These are phyloP conservation scores for Oceanites oceanicus DNA, from an alignment of 2,113 vertebrate species.

Conservation along the genomic window DNA sequence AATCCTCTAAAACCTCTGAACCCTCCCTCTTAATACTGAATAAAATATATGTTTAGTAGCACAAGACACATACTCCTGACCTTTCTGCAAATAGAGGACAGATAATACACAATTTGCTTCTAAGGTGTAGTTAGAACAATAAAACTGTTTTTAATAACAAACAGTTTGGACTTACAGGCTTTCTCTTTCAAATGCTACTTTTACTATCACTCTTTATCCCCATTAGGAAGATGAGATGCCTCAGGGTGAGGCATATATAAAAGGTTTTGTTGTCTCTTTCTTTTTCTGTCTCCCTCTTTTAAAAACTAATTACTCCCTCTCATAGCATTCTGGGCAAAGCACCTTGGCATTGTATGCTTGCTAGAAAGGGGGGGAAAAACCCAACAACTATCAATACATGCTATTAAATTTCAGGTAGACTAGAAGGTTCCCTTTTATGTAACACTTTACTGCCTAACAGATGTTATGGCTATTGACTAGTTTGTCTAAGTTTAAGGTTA, in stretches of 20 bases:
- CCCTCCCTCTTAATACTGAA: not conserved
- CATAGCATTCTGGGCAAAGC: too few species aligned
- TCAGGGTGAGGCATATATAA: too few species aligned
- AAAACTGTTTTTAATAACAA: not conserved
- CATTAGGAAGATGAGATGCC: not conserved
- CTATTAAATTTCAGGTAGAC: not conserved
- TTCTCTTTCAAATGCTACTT: not conserved
- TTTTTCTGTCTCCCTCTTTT: too few species aligned
- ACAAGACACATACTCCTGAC: not conserved
- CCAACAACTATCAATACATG: not conserved
- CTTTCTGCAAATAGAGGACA: not conserved
- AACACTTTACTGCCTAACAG: not conserved
- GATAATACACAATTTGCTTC: not conserved
- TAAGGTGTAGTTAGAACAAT: not conserved
- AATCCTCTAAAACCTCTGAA: not conserved
- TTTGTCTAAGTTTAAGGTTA: not conserved
- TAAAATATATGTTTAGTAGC: not conserved
- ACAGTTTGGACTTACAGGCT: not conserved
- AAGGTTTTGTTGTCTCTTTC: too few species aligned
- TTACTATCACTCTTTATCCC: not conserved
- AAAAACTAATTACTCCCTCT: too few species aligned
- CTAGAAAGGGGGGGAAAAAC: not conserved
- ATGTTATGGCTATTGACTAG: not conserved
- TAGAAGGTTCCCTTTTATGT: not conserved
- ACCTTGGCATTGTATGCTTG: too few species aligned